These are phyloP conservation scores for Drosophila glabriapex DNA, from an alignment of 2,888 invertebrate genomes.

Conservation along the genomic window DNA sequence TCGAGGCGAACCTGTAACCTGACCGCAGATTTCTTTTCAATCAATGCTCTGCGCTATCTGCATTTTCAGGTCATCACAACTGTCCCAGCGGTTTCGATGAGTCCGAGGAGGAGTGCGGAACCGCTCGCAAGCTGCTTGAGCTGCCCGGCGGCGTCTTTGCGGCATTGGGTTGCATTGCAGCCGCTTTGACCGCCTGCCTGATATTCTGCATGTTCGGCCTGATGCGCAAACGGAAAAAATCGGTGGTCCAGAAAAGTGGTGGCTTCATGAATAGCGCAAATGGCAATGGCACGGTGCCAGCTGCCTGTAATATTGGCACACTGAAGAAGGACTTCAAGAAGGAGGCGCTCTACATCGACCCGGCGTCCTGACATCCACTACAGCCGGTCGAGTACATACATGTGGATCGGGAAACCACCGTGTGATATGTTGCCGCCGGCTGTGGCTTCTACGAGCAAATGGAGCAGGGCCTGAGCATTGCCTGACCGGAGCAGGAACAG, in stretches of 20 bases:
- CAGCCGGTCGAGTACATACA: conserved; percentile 97
- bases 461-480: conserved; percentile 59
- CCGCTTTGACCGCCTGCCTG: conserved; percentile 87
- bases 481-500: conserved; percentile 51
- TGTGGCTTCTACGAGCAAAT: conserved; percentile 67
- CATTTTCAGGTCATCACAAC: conserved; percentile 86
- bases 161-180: conserved; percentile 87
- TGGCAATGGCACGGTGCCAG: conserved; percentile 66
- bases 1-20: conserved; percentile 48
- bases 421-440: conserved; percentile 88
- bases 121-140: conserved; percentile 86
- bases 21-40: conserved; percentile 54
- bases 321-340: conserved; percentile 89
- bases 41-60: conserved; percentile 43
- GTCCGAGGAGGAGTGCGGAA: conserved; percentile 89
- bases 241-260: conserved; percentile 86
- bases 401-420: conserved; percentile 96
- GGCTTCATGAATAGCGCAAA: conserved; percentile 68
- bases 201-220: conserved; percentile 87
- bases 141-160: conserved; percentile 87
- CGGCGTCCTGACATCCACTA: conserved; percentile 94
- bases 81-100: conserved; percentile 90
- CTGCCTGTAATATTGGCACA: conserved; percentile 79
- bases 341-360: conserved; percentile 85
- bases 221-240: conserved; percentile 87